Percentiles rank a stretch among this genome's conserved stretches.
Conservation (phyloP, 2,797 vertebrate species). For the Myotis findleyi region DNA sequence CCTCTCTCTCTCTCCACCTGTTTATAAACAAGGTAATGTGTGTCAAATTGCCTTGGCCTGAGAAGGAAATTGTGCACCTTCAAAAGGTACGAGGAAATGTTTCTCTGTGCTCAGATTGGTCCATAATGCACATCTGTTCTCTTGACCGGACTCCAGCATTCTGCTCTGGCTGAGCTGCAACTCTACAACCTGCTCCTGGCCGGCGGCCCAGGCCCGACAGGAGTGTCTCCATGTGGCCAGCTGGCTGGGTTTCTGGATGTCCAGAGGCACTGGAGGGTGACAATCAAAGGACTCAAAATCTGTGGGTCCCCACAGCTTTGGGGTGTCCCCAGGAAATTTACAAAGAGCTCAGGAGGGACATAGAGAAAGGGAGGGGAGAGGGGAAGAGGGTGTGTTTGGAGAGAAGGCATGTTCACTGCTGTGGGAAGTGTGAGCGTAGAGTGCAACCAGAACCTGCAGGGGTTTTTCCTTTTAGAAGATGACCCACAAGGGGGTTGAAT, state of each 20-base stretch:
- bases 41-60: slow-evolving; percentile 80
- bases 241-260: neutral
- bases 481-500: neutral
- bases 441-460: neutral
- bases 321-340: neutral
- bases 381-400: neutral
- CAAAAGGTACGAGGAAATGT: slow-evolving; percentile 75
- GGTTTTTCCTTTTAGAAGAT: neutral
- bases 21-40: slow-evolving; percentile 79
- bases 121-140: slow-evolving; percentile 74
- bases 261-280: neutral
- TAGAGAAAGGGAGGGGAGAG: neutral
- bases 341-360: neutral
- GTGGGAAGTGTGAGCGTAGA: neutral
- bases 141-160: slow-evolving; percentile 79
- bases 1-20: neutral
- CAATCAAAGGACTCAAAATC: neutral
- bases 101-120: slow-evolving; percentile 72
- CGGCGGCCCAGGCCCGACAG: neutral
- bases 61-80: slow-evolving; percentile 74
- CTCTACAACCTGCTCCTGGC: slow-evolving; percentile 58
- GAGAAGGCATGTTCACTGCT: neutral
- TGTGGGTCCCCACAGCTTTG: neutral
- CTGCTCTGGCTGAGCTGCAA: slow-evolving; percentile 60
- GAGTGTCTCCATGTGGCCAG: slow-evolving; percentile 28